A percentile compares a stretch with the other conserved stretches of the same genome.
These are phyloP conservation scores for Scophthalmus maximus DNA, from an alignment of 2,113 vertebrate genomes.

Conservation along the genomic window DNA sequence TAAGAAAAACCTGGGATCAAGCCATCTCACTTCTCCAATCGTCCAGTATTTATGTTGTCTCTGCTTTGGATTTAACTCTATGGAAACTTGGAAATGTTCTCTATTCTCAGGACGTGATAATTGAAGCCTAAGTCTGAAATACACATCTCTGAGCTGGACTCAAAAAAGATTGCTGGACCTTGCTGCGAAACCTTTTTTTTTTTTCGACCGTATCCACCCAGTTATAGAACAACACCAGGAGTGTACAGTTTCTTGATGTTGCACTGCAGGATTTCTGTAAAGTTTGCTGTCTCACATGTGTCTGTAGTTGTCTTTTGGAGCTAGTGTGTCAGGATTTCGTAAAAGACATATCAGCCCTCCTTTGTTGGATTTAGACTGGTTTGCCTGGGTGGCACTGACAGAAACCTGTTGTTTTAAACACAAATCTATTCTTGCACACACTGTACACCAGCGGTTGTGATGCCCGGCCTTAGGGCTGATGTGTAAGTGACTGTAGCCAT, in stretches of 20 bases:
- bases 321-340: not conserved
- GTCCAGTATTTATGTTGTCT: slow-evolving; percentile 25
- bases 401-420: slow-evolving; percentile 52
- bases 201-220: slow-evolving; percentile 36
- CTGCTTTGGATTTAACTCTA: slow-evolving; percentile 13
- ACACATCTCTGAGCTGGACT: slow-evolving; percentile 30
- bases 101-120: slow-evolving; percentile 44
- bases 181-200: slow-evolving; percentile 35
- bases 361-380: slow-evolving; percentile 9
- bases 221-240: slow-evolving; percentile 5
- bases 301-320: not conserved
- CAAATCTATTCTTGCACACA: slow-evolving; percentile 53
- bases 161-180: slow-evolving; percentile 32
- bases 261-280: not conserved
- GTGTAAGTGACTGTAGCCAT: slow-evolving; percentile 65
- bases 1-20: not conserved
- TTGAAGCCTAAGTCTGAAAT: slow-evolving; percentile 55
- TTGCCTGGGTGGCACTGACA: slow-evolving; percentile 39
- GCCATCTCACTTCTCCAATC: not conserved
- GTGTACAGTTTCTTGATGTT: not conserved
- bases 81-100: slow-evolving; percentile 50
- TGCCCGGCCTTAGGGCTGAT: slow-evolving; percentile 37
- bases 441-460: slow-evolving; percentile 46
- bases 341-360: not conserved
- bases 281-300: not conserved